Conservation (phyloP, 2,888 invertebrate species). For the Notodonta dromedarius region DNA sequence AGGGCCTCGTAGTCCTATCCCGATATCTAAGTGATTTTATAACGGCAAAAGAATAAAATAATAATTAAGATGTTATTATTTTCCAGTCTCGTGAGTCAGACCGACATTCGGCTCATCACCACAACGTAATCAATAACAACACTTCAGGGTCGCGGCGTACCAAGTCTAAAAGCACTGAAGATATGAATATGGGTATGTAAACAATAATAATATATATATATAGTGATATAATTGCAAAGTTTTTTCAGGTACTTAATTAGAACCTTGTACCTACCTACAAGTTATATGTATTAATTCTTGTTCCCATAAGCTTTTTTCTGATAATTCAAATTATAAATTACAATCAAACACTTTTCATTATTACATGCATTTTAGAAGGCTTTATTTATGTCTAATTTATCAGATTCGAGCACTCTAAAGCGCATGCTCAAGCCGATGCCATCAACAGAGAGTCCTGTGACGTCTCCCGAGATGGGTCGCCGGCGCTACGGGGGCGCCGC, state of each 20-base stretch:
- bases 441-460: slow-evolving; percentile 94
- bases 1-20: too few species aligned
- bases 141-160: slow-evolving; percentile 86
- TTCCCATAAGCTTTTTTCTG: too few species aligned
- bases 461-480: slow-evolving; percentile 95
- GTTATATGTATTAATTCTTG: too few species aligned
- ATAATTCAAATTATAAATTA: too few species aligned
- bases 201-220: too few species aligned
- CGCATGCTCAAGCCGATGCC: slow-evolving; percentile 98
- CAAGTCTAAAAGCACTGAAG: slow-evolving; percentile 96
- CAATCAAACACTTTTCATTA: too few species aligned
- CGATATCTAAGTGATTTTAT: too few species aligned
- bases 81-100: slow-evolving; percentile 87
- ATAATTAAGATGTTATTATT: slow-evolving; percentile 10
- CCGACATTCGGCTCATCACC: slow-evolving; percentile 86
- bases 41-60: too few species aligned
- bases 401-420: slow-evolving; percentile 94
- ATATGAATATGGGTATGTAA: slow-evolving; percentile 88
- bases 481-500: slow-evolving; percentile 86
- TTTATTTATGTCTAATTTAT: slow-evolving; percentile 26
- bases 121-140: slow-evolving; percentile 90
- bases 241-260: too few species aligned
- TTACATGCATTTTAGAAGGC: too few species aligned
- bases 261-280: too few species aligned
- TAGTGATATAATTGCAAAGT: too few species aligned